Base-by-base conservation (phyloP, 2,113 vertebrate genomes). In the Cairina moschata region DNA sequence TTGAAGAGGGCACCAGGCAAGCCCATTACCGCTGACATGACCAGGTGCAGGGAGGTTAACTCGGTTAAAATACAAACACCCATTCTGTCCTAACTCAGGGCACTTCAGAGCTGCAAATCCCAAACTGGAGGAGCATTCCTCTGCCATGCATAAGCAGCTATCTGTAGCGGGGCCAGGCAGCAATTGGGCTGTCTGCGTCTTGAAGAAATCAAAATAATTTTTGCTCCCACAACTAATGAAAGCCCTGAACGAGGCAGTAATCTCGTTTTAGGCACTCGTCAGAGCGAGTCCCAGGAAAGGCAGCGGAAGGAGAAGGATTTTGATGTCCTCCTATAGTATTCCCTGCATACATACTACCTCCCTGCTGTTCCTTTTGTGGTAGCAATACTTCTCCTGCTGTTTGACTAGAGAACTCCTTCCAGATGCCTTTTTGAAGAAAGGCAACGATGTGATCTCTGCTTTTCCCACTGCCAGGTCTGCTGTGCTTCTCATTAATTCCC, bases 1-100 rank as follows among this genome's bases (percentile, higher is more conserved):
- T 44, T 95, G 96, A 94, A 95, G 94, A 94, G 84, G 68, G 95
- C 90, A 95, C 76, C 86, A 91, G 75, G 92, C 96, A 85, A 84
- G 72, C 66, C 62, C 71, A 50, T 91, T 94, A 95, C 79, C 0
- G 4, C 94, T 67, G 91, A 55, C 38, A 46, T 86, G 67, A 78
- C 55, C 52, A 7, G 20, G 72, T 56, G 55, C 67, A 90, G 63
- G 54, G 58, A 91, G 46, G 86, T 87, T 95, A 94, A 97, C 54
- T 71, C 69, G 42, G 63, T 93, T 96, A 96, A 80, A 90, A 90
- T n/a, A 83, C 44, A 84, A 81, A 92, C 68, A 54, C 31, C 71
- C 56, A 16, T 36, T 89, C 13, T 0, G 23, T 72, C 77, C 60
- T 72, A 92, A 83, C 21, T 46, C 21, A 14, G 48, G 50, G 58